A percentile compares a stretch with the other conserved stretches of the same genome.
Conservation (phyloP, 2,113 vertebrate genomes). For the Polypterus bichir region DNA sequence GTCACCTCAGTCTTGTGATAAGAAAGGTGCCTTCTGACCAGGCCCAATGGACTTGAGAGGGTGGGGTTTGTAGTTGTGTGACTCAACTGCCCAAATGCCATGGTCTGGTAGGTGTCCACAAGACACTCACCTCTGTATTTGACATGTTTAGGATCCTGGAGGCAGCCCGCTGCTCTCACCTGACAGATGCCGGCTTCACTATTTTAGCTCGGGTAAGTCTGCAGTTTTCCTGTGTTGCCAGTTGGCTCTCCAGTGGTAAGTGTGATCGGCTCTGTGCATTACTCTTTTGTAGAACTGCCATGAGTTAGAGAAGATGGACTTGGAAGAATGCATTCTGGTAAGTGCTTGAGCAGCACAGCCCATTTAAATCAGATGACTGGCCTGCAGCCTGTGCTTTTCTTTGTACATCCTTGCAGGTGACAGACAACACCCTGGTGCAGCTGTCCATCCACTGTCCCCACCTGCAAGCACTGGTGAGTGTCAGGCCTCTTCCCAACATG, state of each 20-base stretch:
- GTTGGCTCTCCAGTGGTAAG: neutral
- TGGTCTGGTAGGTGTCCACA: neutral
- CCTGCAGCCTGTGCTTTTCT: conserved; percentile 2
- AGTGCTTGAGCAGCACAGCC: conserved; percentile 26
- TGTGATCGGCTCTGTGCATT: neutral
- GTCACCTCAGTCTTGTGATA: too few relatives aligned
- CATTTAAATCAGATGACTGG: neutral
- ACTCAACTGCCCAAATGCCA: too few relatives aligned
- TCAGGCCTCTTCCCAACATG: neutral
- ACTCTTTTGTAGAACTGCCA: conserved; percentile 68
- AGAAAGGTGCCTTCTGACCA: too few relatives aligned
- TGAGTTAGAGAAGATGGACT: conserved; percentile 88
- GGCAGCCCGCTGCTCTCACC: conserved; percentile 78
- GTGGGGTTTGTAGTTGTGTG: too few relatives aligned
- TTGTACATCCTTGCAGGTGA: conserved; percentile 55
- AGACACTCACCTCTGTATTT: conserved; percentile 16
- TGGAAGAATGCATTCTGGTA: conserved; percentile 87
- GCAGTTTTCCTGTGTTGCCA: too few relatives aligned
- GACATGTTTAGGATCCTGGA: conserved; percentile 66
- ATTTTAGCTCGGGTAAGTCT: conserved; percentile 71
- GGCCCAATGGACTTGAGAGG: too few relatives aligned
- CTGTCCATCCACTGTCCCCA: conserved; percentile 78
- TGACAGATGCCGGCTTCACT: conserved; percentile 79
- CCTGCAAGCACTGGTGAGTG: conserved; percentile 75
- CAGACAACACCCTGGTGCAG: conserved; percentile 78